Evolutionary conservation across 2,888 invertebrate species (phyloP).

Genomic region (Galeruca laticollis): DNA sequence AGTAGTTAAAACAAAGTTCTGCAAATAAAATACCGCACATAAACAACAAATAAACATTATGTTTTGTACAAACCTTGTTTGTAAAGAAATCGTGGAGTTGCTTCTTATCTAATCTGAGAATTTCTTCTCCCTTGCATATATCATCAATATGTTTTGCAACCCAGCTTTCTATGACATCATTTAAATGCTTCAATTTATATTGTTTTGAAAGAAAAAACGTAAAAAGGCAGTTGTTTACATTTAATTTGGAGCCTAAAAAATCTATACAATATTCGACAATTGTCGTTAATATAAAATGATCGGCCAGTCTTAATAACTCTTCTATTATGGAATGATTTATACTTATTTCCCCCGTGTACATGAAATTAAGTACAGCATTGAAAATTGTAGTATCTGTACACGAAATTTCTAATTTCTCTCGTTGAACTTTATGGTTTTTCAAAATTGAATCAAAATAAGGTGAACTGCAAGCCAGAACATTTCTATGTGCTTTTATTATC

Average conservation of each 20-base stretch:
- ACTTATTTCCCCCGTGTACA: conserved; percentile 74
- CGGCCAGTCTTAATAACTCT: conserved; percentile 73
- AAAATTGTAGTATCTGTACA: conserved; percentile 73
- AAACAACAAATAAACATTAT: conserved; percentile 9
- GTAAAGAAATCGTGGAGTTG: conserved; percentile 70
- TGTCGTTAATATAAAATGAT: conserved; percentile 73
- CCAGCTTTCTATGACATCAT: conserved; percentile 71
- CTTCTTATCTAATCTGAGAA: conserved; percentile 67
- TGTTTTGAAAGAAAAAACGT: conserved; percentile 73
- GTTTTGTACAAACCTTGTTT: conserved; percentile 65
- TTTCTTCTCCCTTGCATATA: conserved; percentile 70
- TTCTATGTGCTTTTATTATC: conserved; percentile 72
- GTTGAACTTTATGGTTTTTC: conserved; percentile 69
- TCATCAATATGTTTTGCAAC: conserved; percentile 69
- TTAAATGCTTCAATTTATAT: conserved; percentile 71
- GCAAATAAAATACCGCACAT: conserved; percentile 38
- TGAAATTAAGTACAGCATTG: conserved; percentile 72
- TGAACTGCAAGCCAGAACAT: conserved; percentile 74
- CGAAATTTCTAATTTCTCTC: conserved; percentile 70
- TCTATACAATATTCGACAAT: conserved; percentile 75
- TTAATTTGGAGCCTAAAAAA: conserved; percentile 73
- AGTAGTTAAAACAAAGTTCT: conserved; percentile 64
- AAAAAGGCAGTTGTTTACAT: conserved; percentile 73
- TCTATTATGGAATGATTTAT: conserved; percentile 73
- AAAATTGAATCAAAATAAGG: conserved; percentile 75